phyloP scores from a whole-genome alignment of 2,797 vertebrate species.

The Tenualosa thibaudeaui region DNA sequence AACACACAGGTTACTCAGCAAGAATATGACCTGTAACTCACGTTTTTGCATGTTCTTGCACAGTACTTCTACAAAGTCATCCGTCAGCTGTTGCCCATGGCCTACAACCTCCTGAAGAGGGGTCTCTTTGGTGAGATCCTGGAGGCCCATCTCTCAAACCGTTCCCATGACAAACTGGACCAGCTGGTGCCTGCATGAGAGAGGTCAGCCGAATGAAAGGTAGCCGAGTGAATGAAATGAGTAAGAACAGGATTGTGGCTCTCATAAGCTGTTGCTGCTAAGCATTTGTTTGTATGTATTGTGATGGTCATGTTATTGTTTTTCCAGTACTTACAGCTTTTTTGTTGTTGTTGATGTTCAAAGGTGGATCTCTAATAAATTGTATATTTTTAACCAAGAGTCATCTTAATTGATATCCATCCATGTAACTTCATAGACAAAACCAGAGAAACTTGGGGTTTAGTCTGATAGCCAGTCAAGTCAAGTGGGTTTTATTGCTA shows the following conservation, averaged over 20 bases:
- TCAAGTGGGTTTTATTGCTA: too few relatives aligned
- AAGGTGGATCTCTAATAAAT: slow-evolving; percentile 76
- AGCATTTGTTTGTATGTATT: slow-evolving; percentile 46
- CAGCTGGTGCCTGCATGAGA: slow-evolving; percentile 74
- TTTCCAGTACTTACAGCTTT: slow-evolving; percentile 54
- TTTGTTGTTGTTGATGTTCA: slow-evolving; percentile 47
- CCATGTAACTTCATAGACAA: neutral
- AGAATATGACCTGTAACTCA: neutral
- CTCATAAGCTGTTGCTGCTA: slow-evolving; percentile 43
- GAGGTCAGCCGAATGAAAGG: slow-evolving; percentile 30
- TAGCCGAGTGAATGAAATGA: slow-evolving; percentile 20
- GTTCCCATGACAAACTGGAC: slow-evolving; percentile 80
- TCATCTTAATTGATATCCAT: neutral
- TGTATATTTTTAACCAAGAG: slow-evolving; percentile 67
- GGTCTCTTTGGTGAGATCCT: slow-evolving; percentile 88
- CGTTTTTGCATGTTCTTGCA: slow-evolving; percentile 14
- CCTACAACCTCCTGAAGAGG: slow-evolving; percentile 88
- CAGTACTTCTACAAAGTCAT: slow-evolving; percentile 94
- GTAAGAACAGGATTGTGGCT: slow-evolving; percentile 37
- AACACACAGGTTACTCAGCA: too few relatives aligned
- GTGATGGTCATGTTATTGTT: slow-evolving; percentile 50
- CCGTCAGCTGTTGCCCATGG: slow-evolving; percentile 90
- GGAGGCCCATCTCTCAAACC: slow-evolving; percentile 82
- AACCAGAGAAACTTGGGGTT: too few relatives aligned
- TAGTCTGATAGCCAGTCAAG: too few relatives aligned